Evolutionary conservation across 2,888 invertebrate species (phyloP).

Genomic region (Amphipoea oculea): DNA sequence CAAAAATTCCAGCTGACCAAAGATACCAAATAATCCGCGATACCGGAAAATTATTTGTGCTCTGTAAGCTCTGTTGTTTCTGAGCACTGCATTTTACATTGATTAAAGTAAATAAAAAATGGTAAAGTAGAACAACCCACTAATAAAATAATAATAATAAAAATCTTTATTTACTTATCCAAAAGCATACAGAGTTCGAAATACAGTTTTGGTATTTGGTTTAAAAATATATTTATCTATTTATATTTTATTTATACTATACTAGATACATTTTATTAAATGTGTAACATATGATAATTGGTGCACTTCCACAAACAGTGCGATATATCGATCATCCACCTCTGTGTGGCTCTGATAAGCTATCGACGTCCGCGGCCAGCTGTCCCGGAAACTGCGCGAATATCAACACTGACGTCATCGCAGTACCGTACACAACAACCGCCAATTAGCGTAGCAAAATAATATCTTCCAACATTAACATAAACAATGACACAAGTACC

Average conservation of each 20-base stretch:
- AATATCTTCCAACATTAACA: constrained; percentile 51
- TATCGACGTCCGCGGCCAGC: constrained; percentile 82
- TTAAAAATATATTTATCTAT: too few relatives aligned
- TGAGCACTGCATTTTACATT: constrained; percentile 15
- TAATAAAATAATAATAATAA: too few relatives aligned
- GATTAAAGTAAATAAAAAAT: constrained; percentile 37
- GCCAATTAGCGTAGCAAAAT: constrained; percentile 56
- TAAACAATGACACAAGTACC: constrained; percentile 50
- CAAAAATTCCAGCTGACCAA: constrained; percentile 17
- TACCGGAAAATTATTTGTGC: neutral
- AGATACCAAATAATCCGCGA: constrained; percentile 18
- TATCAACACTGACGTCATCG: constrained; percentile 73
- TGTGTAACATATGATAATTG: constrained; percentile 64
- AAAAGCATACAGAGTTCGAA: too few relatives aligned
- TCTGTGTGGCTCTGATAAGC: constrained; percentile 79
- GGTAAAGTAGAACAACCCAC: constrained; percentile 51
- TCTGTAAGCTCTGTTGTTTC: constrained; percentile 9
- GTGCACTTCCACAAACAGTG: constrained; percentile 76
- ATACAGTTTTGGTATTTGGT: too few relatives aligned
- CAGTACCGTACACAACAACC: constrained; percentile 56
- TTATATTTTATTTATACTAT: too few relatives aligned
- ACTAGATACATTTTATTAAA: constrained; percentile 51
- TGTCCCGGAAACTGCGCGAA: constrained; percentile 82
- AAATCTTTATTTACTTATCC: too few relatives aligned
- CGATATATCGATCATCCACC: constrained; percentile 86